Percentiles rank a stretch among this genome's conserved stretches.
These are phyloP conservation scores for Nomada fabriciana DNA, from an alignment of 2,888 invertebrate species.

Conservation along the genomic window DNA sequence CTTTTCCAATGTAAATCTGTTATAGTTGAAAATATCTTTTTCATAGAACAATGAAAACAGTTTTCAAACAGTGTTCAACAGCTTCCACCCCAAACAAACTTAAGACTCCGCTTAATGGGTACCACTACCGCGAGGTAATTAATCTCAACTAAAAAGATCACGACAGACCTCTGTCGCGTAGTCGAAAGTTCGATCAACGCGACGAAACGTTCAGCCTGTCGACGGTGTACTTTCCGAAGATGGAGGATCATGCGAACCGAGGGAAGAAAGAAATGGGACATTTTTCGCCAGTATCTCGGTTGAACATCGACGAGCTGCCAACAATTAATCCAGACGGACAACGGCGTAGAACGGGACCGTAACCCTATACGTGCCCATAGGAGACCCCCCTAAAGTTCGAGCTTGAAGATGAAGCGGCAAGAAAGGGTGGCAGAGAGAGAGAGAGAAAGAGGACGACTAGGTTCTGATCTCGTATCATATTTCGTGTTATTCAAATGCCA, in stretches of 20 bases:
- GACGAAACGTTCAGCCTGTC: neutral
- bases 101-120: too few species aligned
- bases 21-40: too few species aligned
- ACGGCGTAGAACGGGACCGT: conserved; percentile 68
- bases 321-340: conserved; percentile 81
- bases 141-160: too few species aligned
- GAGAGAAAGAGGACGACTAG: conserved; percentile 38
- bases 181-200: too few species aligned
- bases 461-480: conserved; percentile 82
- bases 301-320: conserved; percentile 77
- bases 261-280: neutral
- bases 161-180: too few species aligned
- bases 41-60: too few species aligned
- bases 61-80: too few species aligned
- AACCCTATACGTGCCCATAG: conserved; percentile 77
- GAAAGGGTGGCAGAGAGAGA: conserved; percentile 29
- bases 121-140: too few species aligned
- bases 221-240: neutral
- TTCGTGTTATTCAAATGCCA: conserved; percentile 84
- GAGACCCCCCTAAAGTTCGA: conserved; percentile 61
- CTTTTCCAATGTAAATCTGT: too few species aligned
- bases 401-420: conserved; percentile 61
- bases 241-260: neutral
- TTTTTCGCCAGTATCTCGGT: conserved; percentile 45
- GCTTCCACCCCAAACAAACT: too few species aligned